These are phyloP conservation scores for Serripes groenlandicus DNA, from an alignment of 2,888 invertebrate genomes.

Conservation along the genomic window DNA sequence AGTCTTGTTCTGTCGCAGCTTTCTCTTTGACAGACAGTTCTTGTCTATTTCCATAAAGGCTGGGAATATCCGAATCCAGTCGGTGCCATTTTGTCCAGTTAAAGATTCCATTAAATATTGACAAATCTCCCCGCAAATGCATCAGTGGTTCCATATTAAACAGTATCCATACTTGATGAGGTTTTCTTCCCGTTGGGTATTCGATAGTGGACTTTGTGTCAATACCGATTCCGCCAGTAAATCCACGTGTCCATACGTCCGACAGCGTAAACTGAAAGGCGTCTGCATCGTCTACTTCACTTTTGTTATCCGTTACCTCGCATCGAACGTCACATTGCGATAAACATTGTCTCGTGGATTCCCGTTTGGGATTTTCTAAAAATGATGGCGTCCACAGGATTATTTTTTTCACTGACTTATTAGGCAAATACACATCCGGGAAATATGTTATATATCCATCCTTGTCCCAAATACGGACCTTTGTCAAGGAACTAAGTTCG, in stretches of 20 bases:
- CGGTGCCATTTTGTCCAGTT: conserved; percentile 79
- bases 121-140: conserved; percentile 66
- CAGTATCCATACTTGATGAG: conserved; percentile 76
- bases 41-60: conserved; percentile 66
- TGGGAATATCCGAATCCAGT: conserved; percentile 71
- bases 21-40: conserved; percentile 38
- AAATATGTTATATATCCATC: neutral
- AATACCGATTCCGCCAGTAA: conserved; percentile 37
- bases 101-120: conserved; percentile 66
- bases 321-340: conserved; percentile 41
- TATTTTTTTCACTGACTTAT: conserved; percentile 43
- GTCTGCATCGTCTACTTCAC: conserved; percentile 67
- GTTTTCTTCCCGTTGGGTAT: conserved; percentile 63
- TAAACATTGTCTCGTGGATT: conserved; percentile 19
- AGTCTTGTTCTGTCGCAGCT: conserved; percentile 21
- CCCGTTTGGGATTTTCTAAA: neutral
- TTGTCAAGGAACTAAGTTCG: no score
- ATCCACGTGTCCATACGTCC: conserved; percentile 65
- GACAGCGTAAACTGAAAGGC: conserved; percentile 74
- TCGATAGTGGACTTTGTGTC: conserved; percentile 43
- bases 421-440: conserved; percentile 25
- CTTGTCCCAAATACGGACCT: no score
- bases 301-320: conserved; percentile 64
- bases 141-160: conserved; percentile 75
- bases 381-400: conserved; percentile 42